Conservation (phyloP, 1,140 invertebrate genomes). For the Papilio aristodemus region DNA sequence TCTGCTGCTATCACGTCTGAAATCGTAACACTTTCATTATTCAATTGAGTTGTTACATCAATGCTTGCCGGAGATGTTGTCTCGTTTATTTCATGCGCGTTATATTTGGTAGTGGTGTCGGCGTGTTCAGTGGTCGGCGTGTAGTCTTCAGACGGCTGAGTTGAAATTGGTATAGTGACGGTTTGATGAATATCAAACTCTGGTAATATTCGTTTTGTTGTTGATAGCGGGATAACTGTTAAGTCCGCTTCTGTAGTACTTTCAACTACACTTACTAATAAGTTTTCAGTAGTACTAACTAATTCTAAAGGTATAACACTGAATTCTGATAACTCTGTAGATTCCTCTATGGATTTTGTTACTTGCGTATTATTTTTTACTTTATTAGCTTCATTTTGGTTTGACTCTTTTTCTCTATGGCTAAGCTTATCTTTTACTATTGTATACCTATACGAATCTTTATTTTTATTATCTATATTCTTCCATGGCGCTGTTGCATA, state of each 20-base stretch:
- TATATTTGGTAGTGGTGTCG: slow-evolving; percentile 45
- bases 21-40: background rate
- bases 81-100: slow-evolving; percentile 24
- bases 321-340: slow-evolving; percentile 47
- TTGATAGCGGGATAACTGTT: slow-evolving; percentile 66
- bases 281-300: slow-evolving; percentile 63
- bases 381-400: slow-evolving; percentile 38
- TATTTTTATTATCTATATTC: slow-evolving; percentile 51
- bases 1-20: slow-evolving; percentile 24
- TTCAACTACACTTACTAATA: slow-evolving; percentile 52
- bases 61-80: background rate
- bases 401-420: slow-evolving; percentile 37
- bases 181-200: slow-evolving; percentile 57
- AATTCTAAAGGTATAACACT: slow-evolving; percentile 71
- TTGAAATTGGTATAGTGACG: slow-evolving; percentile 58
- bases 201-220: slow-evolving; percentile 52
- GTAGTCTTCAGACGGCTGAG: slow-evolving; percentile 53
- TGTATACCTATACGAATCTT: slow-evolving; percentile 64
- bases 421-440: slow-evolving; percentile 52
- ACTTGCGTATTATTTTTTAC: slow-evolving; percentile 28
- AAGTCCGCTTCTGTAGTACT: slow-evolving; percentile 65
- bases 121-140: slow-evolving; percentile 48
- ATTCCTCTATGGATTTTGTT: slow-evolving; percentile 36
- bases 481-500: slow-evolving; percentile 55
- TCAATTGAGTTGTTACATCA: background rate